These are phyloP conservation scores for Polymixis lichenea DNA, from an alignment of 2,888 invertebrate genomes.

Conservation along the genomic window DNA sequence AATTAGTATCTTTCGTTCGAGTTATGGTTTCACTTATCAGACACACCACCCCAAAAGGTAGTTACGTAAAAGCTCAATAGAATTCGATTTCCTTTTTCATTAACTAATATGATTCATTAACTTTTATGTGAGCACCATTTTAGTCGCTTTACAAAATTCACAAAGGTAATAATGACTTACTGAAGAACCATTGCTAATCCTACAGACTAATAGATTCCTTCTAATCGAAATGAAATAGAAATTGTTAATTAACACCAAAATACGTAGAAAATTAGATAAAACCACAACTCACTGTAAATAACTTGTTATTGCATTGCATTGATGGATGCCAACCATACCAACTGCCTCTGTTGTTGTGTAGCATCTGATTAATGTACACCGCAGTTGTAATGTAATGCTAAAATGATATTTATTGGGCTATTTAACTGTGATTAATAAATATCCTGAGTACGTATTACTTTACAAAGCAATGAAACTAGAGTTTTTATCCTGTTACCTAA, in stretches of 20 bases:
- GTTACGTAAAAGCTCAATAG: background rate
- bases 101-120: background rate
- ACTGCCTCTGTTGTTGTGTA: background rate
- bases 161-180: background rate
- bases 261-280: constrained; percentile 10
- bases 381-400: background rate
- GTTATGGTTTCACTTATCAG: background rate
- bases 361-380: background rate
- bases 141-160: background rate
- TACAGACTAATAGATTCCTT: background rate
- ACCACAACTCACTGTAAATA: constrained; percentile 18
- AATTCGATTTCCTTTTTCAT: background rate
- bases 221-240: background rate
- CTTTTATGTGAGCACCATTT: background rate
- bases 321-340: background rate
- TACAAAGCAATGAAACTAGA: background rate
- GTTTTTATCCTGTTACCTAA: background rate
- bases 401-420: background rate
- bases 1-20: background rate
- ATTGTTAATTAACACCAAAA: constrained; percentile 13
- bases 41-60: background rate
- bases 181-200: background rate
- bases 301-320: constrained; percentile 16
- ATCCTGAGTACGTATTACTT: background rate
- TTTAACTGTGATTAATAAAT: background rate